Evolutionary conservation across 2,113 vertebrate species (phyloP), one percentile per base, ranked within the genome.

Genomic region (Ivindomyrus marchei): DNA sequence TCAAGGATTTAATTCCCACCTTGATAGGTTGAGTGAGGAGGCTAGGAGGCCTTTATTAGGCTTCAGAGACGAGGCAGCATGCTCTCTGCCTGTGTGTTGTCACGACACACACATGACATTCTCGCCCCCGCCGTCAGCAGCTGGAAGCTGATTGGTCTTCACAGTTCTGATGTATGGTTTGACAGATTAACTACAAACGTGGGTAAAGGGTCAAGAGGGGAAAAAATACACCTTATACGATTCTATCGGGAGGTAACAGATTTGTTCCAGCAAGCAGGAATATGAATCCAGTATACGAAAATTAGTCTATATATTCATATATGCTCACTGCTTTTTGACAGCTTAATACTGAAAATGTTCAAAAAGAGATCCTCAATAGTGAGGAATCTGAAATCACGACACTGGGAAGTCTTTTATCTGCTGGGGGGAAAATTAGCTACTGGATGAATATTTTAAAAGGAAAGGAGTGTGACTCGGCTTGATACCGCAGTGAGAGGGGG

Each of bases 401-500:
- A 88, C n/a, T 42, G 46, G 85, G n/a, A 62, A n/a, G 42, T 47
- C 13, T 31, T 74, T 87, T 50, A 90, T 52, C 77, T 45, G 89
- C 7, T 53, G n/a, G 36, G 19, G 31, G 31, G 17, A 8, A 36
- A 87, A 90, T 87, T 74, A 90, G 27, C 52, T 86, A 42, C 46
- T 45, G 66, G 77, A 52, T 88, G 88, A 88, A 87, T 49, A 88
- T n/a, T n/a, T 87, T 62, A 70, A 52, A 13, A 86, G 83, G 19
- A 62, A 66, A 42, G 27, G 62, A 45, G 24, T 66, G 58, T 45
- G 39, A 42, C 31, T 31, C 47, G 15, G 62, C 8, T 53, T 85
- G 24, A 42, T 21, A 36, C 31, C 27, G 1, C n/a, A 89, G 31
- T 58, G 62, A 15, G 66, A 47, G 47, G 3, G 19, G 39, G 42